phyloP scores from a whole-genome alignment of 2,888 invertebrate genomes.

The Tanaodytes sp. region DNA sequence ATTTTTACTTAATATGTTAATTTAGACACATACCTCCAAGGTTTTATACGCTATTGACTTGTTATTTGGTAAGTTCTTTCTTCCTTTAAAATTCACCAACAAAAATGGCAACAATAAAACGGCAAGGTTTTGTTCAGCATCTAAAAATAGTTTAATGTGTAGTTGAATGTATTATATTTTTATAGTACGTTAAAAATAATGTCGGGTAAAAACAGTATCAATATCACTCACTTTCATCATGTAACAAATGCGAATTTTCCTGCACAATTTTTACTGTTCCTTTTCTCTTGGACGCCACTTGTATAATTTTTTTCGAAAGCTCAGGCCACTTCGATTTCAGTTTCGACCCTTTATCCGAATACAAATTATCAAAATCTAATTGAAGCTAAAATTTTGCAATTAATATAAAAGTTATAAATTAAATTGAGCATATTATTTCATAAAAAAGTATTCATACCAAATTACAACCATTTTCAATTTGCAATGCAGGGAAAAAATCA shows the following conservation, averaged over 20 bases:
- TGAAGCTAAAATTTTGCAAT: too few species aligned
- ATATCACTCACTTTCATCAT: not conserved
- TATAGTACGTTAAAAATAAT: not conserved
- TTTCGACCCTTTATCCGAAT: too few species aligned
- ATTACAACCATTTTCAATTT: too few species aligned
- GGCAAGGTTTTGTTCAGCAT: conserved; percentile 12
- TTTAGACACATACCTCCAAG: not conserved
- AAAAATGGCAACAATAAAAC: conserved; percentile 9
- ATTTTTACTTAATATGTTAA: not conserved
- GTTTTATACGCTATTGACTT: conserved; percentile 12
- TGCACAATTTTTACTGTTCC: not conserved
- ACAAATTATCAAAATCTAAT: too few species aligned
- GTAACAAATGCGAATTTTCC: not conserved
- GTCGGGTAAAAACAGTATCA: too few species aligned
- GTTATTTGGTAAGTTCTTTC: conserved; percentile 2
- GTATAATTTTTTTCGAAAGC: not conserved
- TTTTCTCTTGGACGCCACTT: conserved; percentile 9
- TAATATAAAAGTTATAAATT: too few species aligned
- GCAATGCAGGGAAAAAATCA: too few species aligned
- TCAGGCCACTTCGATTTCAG: conserved; percentile 15
- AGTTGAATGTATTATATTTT: conserved; percentile 1
- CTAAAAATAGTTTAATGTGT: conserved; percentile 5
- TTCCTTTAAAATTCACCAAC: conserved; percentile 18
- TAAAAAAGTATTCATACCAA: too few species aligned
- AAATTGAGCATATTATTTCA: too few species aligned